Base-by-base conservation (phyloP, 1,140 invertebrate species). In the Dinoponera quadriceps region DNA sequence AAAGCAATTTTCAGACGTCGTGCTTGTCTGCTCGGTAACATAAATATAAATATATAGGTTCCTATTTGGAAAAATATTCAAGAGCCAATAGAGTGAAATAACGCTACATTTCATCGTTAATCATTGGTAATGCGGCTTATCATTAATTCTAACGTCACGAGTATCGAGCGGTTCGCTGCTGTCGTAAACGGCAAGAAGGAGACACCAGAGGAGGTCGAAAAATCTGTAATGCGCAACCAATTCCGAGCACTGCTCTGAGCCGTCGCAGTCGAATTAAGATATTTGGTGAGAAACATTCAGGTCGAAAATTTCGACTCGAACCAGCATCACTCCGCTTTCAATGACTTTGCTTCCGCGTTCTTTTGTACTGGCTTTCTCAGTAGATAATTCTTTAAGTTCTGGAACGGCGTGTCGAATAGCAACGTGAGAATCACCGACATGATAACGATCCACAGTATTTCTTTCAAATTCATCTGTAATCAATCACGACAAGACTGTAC, bases 351-450 rank as follows among this genome's bases (percentile, higher is more conserved):
- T 44, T 44, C 38, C 5, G 38, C 18, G 49, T 55, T n/a, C n/a
- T 65, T 48, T 65, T 69, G 27, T 7, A 74, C 13, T 29, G 65
- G 54, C 65, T 91, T 91, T 63, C 91, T 93, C 44, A 93, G 75
- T 22, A 92, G 89, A 69, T 92, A 77, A 73, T 96, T 96, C 86
- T 96, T 96, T 7, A 96, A 91, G 73, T 96, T 96, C 91, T 97
- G 96, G 89, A 96, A 96, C 44, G 96, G 96, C 18, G 95, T 95
- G 73, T 97, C 96, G 71, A 97, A 95, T 9, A 96, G 92, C 59
- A 97, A 85, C 2, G 96, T 97, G 11, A 97, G 89, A 55, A 96
- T 86, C 65, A 95, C 91, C 0, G 96, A 96, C 48, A 94, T 94
- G 27, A 95, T 14, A 63, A 96, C 72, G 14, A 96, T 95, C 89